These are phyloP conservation scores for Magallana nippona DNA, from an alignment of 2,888 invertebrate genomes.

Conservation along the genomic window DNA sequence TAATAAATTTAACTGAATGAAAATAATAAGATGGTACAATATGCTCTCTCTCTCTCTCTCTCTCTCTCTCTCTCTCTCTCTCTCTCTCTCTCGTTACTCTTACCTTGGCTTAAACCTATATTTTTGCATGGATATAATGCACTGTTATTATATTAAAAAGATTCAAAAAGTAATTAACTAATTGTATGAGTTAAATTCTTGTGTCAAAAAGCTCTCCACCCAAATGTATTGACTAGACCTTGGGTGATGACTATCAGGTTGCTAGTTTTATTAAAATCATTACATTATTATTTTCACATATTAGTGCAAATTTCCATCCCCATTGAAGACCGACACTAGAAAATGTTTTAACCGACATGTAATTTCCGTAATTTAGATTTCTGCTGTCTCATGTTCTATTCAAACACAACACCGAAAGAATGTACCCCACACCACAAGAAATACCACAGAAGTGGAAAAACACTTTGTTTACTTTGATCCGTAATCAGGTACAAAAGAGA, in stretches of 20 bases:
- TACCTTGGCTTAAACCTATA: no score
- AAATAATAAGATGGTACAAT: no score
- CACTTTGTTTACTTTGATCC: conserved; percentile 24
- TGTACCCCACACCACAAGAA: background rate
- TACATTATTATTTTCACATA: conserved; percentile 11
- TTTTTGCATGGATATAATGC: no score
- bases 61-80: no score
- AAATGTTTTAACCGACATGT: conserved; percentile 1
- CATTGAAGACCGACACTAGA: background rate
- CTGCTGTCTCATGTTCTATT: conserved; percentile 25
- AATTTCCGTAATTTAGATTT: conserved; percentile 19
- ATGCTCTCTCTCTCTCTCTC: no score
- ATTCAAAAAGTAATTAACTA: no score
- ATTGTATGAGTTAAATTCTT: no score
- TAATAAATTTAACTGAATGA: no score
- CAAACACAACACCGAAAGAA: background rate
- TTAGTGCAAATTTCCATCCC: background rate
- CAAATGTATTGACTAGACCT: background rate
- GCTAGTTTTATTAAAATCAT: background rate
- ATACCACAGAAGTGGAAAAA: background rate
- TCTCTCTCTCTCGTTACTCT: no score
- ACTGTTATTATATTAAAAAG: no score
- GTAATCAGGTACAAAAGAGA: background rate
- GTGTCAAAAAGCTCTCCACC: no score
- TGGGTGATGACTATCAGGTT: background rate